A percentile compares a stretch with the other conserved stretches of the same genome.
Evolutionary conservation across 1,140 invertebrate species (phyloP).

Genomic region (Atta colombica): DNA sequence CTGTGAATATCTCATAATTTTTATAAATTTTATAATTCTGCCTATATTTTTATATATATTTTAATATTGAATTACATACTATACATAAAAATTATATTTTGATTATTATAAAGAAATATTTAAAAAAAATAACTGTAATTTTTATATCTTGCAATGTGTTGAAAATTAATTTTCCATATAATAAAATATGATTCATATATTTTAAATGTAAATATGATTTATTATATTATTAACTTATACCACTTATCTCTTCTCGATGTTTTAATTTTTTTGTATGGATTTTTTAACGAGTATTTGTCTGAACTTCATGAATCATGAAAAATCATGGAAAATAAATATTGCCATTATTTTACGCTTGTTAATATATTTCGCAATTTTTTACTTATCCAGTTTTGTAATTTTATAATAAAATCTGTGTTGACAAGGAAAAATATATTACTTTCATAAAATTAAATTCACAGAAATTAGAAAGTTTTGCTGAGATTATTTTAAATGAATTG

Average conservation of each 20-base stretch:
- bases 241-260: not conserved
- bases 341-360: constrained; percentile 8
- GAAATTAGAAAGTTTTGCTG: not conserved
- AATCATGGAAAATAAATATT: not conserved
- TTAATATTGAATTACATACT: constrained; percentile 1
- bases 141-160: not conserved
- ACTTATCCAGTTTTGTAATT: not conserved
- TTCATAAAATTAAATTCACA: not conserved
- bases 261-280: not conserved
- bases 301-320: not conserved
- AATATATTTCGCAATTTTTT: constrained; percentile 2
- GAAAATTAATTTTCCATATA: not conserved
- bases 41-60: constrained; percentile 5
- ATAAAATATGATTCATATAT: not conserved
- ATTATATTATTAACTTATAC: not conserved
- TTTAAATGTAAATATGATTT: constrained; percentile 6
- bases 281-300: not conserved
- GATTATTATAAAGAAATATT: not conserved
- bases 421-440: not conserved
- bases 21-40: constrained; percentile 15
- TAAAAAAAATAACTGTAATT: constrained; percentile 7
- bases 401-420: not conserved
- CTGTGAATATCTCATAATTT: constrained; percentile 11
- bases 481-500: not conserved
- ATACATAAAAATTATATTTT: constrained; percentile 25